These are phyloP conservation scores for Eupithecia subfuscata DNA, from an alignment of 2,888 invertebrate species.

Conservation along the genomic window DNA sequence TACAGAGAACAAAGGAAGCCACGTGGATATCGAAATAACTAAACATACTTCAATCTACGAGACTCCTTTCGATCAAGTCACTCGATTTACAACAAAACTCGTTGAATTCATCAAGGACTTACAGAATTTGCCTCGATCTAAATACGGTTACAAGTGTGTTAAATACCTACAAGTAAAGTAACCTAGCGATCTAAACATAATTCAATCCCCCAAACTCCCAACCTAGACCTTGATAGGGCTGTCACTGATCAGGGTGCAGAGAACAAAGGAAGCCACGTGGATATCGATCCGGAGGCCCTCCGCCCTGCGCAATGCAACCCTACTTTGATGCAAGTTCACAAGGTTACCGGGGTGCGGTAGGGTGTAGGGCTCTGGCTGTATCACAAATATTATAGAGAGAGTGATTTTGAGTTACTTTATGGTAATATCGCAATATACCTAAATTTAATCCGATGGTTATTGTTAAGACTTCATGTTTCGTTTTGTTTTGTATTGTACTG, in stretches of 20 bases:
- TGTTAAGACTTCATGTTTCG: neutral
- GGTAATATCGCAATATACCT: neutral
- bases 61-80: neutral
- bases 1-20: slow-evolving; percentile 36
- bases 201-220: neutral
- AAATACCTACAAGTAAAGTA: neutral
- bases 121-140: too few species aligned
- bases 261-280: slow-evolving; percentile 45
- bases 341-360: slow-evolving; percentile 14
- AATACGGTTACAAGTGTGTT: neutral
- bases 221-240: slow-evolving; percentile 11
- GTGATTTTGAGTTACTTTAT: neutral
- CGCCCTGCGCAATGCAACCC: slow-evolving; percentile 33
- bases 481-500: too few species aligned
- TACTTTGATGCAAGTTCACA: slow-evolving; percentile 13
- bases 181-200: neutral
- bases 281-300: slow-evolving; percentile 46
- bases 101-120: neutral
- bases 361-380: slow-evolving; percentile 1
- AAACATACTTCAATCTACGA: neutral
- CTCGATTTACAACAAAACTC: neutral
- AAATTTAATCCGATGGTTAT: neutral
- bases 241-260: slow-evolving; percentile 8
- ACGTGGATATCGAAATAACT: slow-evolving; percentile 39
- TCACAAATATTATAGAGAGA: neutral